Evolutionary conservation across 53 echinoderm and acorn worm species (phyloP).

Genomic region (Zoroaster sp.): DNA sequence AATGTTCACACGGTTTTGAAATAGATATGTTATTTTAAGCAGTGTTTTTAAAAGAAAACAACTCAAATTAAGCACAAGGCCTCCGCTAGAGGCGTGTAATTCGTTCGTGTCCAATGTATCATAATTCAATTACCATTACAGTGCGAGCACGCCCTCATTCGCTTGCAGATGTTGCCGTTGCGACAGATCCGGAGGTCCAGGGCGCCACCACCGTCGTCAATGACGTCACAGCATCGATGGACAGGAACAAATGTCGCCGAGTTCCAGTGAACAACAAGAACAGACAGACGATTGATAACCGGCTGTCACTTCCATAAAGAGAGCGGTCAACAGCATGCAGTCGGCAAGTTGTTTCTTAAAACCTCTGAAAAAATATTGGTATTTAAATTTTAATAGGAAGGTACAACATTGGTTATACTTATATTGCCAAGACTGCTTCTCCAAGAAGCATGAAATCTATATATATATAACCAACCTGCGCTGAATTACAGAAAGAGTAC

Average conservation of each 20-base stretch:
- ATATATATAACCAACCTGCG: no score
- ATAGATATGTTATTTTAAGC: not conserved
- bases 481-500: no score
- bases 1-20: no score
- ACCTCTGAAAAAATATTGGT: no score
- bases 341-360: no score
- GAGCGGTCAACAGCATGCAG: no score
- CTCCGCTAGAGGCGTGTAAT: not conserved
- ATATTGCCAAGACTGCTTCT: no score
- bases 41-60: not conserved
- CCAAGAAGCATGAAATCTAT: no score
- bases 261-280: slow-evolving; percentile 15
- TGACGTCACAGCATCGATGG: slow-evolving; percentile 2
- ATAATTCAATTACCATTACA: not conserved
- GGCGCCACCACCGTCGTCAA: slow-evolving; percentile 26
- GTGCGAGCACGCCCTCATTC: slow-evolving; percentile 56
- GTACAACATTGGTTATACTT: no score
- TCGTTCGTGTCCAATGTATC: not conserved
- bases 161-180: slow-evolving; percentile 52
- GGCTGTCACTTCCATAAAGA: slow-evolving; percentile 43
- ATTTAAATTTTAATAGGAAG: no score
- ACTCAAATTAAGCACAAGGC: not conserved
- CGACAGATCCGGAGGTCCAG: slow-evolving; percentile 30
- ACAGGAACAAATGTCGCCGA: slow-evolving; percentile 29
- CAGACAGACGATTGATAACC: not conserved